Percentiles rank a stretch among this genome's conserved stretches.
These are phyloP conservation scores for Dascillus cervinus DNA, from an alignment of 2,888 invertebrate genomes.

Conservation along the genomic window DNA sequence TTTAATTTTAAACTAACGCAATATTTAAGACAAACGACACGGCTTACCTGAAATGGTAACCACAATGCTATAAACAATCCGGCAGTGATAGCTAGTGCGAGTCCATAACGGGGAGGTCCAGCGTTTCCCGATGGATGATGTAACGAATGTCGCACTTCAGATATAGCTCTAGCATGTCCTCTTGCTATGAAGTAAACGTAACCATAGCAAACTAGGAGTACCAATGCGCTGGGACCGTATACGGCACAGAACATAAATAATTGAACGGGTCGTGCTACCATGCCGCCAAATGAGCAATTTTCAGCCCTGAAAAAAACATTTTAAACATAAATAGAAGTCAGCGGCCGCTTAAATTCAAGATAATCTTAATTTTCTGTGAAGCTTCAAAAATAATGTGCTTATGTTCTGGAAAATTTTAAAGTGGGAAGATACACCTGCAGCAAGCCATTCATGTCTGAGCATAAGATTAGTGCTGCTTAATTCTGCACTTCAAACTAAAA, in stretches of 20 bases:
- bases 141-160: constrained; percentile 51
- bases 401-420: too few relatives aligned
- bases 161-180: constrained; percentile 55
- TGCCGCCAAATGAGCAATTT: constrained; percentile 45
- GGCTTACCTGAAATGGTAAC: constrained; percentile 55
- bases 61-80: constrained; percentile 53
- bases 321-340: not conserved
- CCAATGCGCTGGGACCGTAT: constrained; percentile 52
- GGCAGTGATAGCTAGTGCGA: constrained; percentile 55
- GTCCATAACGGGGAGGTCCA: constrained; percentile 49
- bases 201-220: constrained; percentile 52
- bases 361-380: too few relatives aligned
- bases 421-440: too few relatives aligned
- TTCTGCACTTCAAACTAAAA: too few relatives aligned
- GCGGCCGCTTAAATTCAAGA: not conserved
- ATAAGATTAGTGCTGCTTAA: too few relatives aligned
- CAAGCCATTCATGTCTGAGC: too few relatives aligned
- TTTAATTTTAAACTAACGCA: too few relatives aligned
- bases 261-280: constrained; percentile 48
- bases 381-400: too few relatives aligned
- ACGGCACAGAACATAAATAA: constrained; percentile 52
- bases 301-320: constrained; percentile 32
- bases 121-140: constrained; percentile 32
- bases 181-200: constrained; percentile 57
- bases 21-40: too few relatives aligned